phyloP scores from a whole-genome alignment of 2,797 vertebrate genomes.

The Lycodopsis pacificus region DNA sequence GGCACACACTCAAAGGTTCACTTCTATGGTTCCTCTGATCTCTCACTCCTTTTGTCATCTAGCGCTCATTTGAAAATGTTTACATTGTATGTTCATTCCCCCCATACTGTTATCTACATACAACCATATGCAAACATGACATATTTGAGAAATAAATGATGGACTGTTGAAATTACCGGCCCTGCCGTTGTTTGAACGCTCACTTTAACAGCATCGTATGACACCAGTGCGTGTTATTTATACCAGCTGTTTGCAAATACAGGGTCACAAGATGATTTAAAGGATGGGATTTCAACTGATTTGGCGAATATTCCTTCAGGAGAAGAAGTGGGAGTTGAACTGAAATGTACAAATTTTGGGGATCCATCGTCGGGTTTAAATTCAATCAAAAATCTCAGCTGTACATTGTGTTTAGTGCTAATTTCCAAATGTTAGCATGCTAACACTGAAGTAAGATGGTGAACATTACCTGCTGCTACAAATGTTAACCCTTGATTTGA shows the following conservation, averaged over 20 bases:
- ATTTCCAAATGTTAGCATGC: too few relatives aligned
- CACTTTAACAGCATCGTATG: neutral
- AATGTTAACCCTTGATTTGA: too few relatives aligned
- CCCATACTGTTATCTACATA: conserved; percentile 35
- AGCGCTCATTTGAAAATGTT: conserved; percentile 65
- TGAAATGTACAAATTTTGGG: too few relatives aligned
- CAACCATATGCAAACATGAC: conserved; percentile 58
- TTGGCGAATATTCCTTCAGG: too few relatives aligned
- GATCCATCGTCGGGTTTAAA: too few relatives aligned
- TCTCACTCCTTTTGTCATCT: conserved; percentile 27
- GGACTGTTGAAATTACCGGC: conserved; percentile 46
- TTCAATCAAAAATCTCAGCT: too few relatives aligned
- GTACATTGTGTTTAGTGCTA: too few relatives aligned
- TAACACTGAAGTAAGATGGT: too few relatives aligned
- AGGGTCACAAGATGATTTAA: neutral
- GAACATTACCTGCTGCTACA: too few relatives aligned
- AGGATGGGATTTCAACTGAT: too few relatives aligned
- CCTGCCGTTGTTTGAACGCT: neutral
- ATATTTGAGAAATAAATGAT: conserved; percentile 80
- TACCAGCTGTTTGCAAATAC: neutral
- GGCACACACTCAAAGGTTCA: conserved; percentile 37
- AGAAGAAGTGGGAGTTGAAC: too few relatives aligned
- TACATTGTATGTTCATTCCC: conserved; percentile 63
- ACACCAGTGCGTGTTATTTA: neutral
- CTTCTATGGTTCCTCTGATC: conserved; percentile 13